Base-by-base conservation (phyloP, 2,113 vertebrate genomes). In the Erpornis zantholeuca region DNA sequence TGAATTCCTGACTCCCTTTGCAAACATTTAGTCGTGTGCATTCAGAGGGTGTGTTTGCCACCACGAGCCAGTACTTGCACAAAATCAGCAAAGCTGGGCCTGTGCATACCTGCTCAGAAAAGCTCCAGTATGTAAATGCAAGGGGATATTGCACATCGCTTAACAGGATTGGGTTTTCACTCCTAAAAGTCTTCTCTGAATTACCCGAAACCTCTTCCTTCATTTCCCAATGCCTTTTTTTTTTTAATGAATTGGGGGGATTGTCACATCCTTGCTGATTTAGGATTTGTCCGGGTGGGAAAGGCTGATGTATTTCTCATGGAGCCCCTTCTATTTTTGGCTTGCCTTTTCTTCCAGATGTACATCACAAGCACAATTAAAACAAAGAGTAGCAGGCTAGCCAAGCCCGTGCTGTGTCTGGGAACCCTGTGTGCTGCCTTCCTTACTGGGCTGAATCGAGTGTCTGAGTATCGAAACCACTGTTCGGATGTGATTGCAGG, bases 291-390 rank as follows among this genome's bases (percentile, higher is more conserved):
- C 38, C 4, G 0, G 10, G 18, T 73, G 27, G 59, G 45, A 79
- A 82, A n/a, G 16, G n/a, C n/a, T n/a, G n/a, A 22, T 24, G 6
- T 1, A 1, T 57, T 87, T 88, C 54, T 33, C 33, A 28, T 61
- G 50, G 71, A 73, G 69, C 19, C 12, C 3, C 13, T 15, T 80
- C 76, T 29, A 92, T 44, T 49, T 89, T 49, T 47, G 15, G 6
- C 52, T 72, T 95, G 23, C 29, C 5, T 40, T 96, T 70, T 70
- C 7, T 97, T 97, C 97, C 98, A 99, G 99, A 99, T 99, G 99
- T 99, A 99, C 98, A 99, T 99, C 98, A 99, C 99, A 96, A 99
- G 99, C 98, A 99, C 99, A 95, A 99, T 99, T 97, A 99, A 98
- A 97, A 99, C 99, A 5, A 99, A 99, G 97, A 99, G 99, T 95